Evolutionary conservation across 2,888 invertebrate species (phyloP).

Genomic region (Nemoura dubitans): DNA sequence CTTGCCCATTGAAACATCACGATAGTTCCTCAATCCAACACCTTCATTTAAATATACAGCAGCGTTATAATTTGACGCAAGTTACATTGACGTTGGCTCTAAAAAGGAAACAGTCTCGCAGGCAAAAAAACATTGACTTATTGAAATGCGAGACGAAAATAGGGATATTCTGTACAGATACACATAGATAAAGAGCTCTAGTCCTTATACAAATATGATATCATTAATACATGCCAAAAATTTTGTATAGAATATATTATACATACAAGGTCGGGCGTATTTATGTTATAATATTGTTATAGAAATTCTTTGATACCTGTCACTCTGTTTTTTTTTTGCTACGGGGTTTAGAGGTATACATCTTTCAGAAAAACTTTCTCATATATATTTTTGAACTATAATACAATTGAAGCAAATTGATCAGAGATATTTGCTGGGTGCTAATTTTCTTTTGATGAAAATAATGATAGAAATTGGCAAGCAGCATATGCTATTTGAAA

Average conservation of each 20-base stretch:
- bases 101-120: not conserved
- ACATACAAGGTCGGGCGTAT: constrained; percentile 34
- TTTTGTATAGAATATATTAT: constrained; percentile 43
- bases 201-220: constrained; percentile 45
- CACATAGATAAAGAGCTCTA: constrained; percentile 23
- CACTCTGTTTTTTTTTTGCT: constrained; percentile 9
- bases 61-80: not conserved
- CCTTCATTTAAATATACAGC: not conserved
- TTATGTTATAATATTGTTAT: constrained; percentile 37
- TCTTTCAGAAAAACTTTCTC: not conserved
- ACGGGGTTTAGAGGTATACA: not conserved
- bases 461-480: too few relatives aligned
- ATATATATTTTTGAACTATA: not conserved
- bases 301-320: constrained; percentile 39
- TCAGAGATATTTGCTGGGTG: too few relatives aligned
- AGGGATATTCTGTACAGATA: constrained; percentile 16
- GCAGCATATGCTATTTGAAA: too few relatives aligned
- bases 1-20: not conserved
- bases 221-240: constrained; percentile 50
- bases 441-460: too few relatives aligned
- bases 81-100: not conserved
- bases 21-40: not conserved
- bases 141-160: constrained; percentile 40
- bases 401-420: not conserved
- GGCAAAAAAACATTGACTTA: constrained; percentile 32